Evolutionary conservation across 2,888 invertebrate genomes (phyloP).

Genomic region (Phytoseiulus persimilis): DNA sequence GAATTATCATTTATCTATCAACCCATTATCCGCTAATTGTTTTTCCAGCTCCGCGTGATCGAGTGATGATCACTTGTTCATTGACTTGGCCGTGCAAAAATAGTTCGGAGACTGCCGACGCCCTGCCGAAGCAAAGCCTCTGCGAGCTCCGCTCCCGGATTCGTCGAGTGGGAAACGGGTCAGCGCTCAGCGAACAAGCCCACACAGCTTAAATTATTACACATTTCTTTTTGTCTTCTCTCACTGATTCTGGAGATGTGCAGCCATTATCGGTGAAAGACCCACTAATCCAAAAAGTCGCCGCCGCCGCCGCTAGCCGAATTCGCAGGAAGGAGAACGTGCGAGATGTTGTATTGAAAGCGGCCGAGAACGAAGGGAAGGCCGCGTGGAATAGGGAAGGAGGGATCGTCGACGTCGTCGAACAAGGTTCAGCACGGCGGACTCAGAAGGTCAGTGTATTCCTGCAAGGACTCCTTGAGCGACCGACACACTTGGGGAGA

Average conservation of each 20-base stretch:
- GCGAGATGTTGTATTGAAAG: too few species aligned
- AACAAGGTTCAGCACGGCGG: constrained; percentile 54
- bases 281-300: too few species aligned
- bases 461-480: constrained; percentile 71
- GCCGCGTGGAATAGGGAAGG: background rate
- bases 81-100: background rate
- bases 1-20: background rate
- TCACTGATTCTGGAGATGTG: too few species aligned
- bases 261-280: too few species aligned
- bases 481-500: constrained; percentile 71
- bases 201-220: too few species aligned
- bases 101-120: background rate
- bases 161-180: background rate
- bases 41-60: background rate
- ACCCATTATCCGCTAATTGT: background rate
- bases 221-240: too few species aligned
- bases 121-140: background rate
- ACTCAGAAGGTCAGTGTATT: constrained; percentile 71
- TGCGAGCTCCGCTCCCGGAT: background rate
- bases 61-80: background rate
- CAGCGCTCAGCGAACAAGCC: too few species aligned
- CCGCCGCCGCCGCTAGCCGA: too few species aligned
- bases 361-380: too few species aligned
- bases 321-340: too few species aligned
- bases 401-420: background rate